Evolutionary conservation across 2,888 invertebrate genomes (phyloP).

Genomic region (Bhutanitis thaidina): DNA sequence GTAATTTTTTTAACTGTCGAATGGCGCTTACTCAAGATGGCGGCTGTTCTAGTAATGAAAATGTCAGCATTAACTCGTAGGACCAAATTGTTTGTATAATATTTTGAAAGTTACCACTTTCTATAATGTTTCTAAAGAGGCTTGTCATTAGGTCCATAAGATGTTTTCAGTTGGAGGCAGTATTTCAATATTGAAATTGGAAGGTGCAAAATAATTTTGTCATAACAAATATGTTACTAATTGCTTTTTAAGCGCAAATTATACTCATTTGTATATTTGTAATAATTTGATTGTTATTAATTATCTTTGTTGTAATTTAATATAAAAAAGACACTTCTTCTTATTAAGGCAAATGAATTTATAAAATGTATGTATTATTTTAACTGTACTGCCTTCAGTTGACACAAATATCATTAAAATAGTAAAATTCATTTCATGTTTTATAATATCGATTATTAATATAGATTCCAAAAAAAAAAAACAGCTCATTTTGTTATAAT

Average conservation of each 20-base stretch:
- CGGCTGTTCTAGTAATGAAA: neutral
- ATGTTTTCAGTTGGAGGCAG: slow-evolving; percentile 12
- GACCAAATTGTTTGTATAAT: slow-evolving; percentile 20
- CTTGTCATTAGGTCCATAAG: slow-evolving; percentile 42
- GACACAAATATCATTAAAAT: slow-evolving; percentile 14
- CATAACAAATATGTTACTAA: no score
- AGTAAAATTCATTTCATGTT: slow-evolving; percentile 20
- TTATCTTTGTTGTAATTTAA: no score
- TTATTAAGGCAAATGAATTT: no score
- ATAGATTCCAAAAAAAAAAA: slow-evolving; percentile 13
- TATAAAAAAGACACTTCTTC: no score
- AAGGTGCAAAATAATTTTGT: no score
- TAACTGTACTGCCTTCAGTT: slow-evolving; percentile 16
- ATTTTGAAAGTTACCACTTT: slow-evolving; percentile 57
- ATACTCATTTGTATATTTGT: no score
- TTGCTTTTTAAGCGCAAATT: no score
- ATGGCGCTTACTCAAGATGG: no score
- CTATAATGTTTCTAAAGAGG: slow-evolving; percentile 54
- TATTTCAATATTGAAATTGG: no score
- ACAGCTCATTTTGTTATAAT: slow-evolving; percentile 39
- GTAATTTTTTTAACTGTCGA: no score
- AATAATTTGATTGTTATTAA: no score
- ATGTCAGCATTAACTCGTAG: slow-evolving; percentile 6
- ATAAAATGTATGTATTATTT: no score
- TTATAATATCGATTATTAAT: slow-evolving; percentile 13